Evolutionary conservation across 2,888 invertebrate species (phyloP), one percentile per base, ranked within the genome.

Genomic region (Lycia hirtaria): DNA sequence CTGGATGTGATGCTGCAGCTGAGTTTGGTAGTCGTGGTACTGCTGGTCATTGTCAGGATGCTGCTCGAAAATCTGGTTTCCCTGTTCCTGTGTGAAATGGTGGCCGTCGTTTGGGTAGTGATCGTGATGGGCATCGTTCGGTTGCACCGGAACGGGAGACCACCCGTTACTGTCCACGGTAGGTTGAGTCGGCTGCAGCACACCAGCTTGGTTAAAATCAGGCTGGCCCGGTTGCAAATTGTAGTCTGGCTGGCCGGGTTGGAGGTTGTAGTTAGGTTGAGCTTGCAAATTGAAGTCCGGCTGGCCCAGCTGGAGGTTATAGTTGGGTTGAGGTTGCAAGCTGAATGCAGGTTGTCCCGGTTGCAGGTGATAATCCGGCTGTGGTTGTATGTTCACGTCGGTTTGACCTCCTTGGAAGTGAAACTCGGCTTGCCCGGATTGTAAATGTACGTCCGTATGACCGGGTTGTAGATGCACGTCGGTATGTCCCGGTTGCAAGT

Each of bases 131-230:
- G 74, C 47, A 19, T 87, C 85, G 24, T 80, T 79, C 2, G 81
- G 69, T 17, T 83, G 81, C 0, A 81, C 32, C 1, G 83, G 76
- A n/a, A 91, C 84, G 2, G 91, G 91, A 1, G 89, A 83, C 91
- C 91, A 91, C 4, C 90, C 91, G 10, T 88, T 79, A 62, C 85
- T 83, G 30, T 90, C 89, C n/a, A 84, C 54, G 1, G 79, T 69
- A 19, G 78, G 41, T 17, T 41, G 41, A 26, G 41, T 41, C 26
- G 26, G 41, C 10, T 41, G 41, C 26, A 41, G 17, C 20, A 44
- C 37, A 9, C 17, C 41, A n/a, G 26, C 26, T 41, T 19, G 35
- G 17, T 35, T 35, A 10, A 10, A 35, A 10, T 35, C 10, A 10
- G 17, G 35, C 19, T 35, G 35, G 9, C 3, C 17, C 10, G 17